Base-by-base conservation (phyloP, 2,888 invertebrate genomes). In the Globia sparganii region DNA sequence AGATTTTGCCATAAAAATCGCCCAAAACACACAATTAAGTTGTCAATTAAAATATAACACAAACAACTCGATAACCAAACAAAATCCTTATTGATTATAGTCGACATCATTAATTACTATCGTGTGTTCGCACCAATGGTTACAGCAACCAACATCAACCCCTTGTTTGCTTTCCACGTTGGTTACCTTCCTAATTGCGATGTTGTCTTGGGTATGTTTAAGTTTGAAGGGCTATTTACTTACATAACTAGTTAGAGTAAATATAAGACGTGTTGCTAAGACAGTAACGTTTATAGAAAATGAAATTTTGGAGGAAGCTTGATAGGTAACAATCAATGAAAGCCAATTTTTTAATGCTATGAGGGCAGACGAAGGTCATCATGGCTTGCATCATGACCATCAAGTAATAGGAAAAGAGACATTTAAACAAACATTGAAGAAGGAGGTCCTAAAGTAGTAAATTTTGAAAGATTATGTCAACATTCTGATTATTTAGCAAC, bases 81-180 rank as follows among this genome's bases (percentile, higher is more conserved):
- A 82, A 69, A 62, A 83, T 64, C 65, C 40, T 25, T 56, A 74
- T 75, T 81, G 84, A 86, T 80, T 75, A 13, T 49, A 56, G 59
- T 15, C 53, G 37, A 53, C 72, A 70, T 66, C 75, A 84, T 80
- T 82, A 84, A 88, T 86, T 80, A n/a, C n/a, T n/a, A 82, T 74
- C 58, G 61, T 62, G n/a, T 72, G 61, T 72, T 77, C 72, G 78
- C 73, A 68, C 77, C 80, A 37, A 61, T 81, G 76, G 87, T 77
- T 78, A 61, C 74, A 46, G 66, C 72, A 80, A 65, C 72, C 65
- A 46, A 37, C 65, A 68, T 21, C 82, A 77, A 78, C 80, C 87
- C 87, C 77, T 67, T 88, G 85, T 88, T 84, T 86, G 72, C 67
- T 70, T 76, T 74, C 56, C 69, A 72, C 65, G 74, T 56, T 77